phyloP scores from a whole-genome alignment of 2,113 vertebrate species.

The Indri indri region DNA sequence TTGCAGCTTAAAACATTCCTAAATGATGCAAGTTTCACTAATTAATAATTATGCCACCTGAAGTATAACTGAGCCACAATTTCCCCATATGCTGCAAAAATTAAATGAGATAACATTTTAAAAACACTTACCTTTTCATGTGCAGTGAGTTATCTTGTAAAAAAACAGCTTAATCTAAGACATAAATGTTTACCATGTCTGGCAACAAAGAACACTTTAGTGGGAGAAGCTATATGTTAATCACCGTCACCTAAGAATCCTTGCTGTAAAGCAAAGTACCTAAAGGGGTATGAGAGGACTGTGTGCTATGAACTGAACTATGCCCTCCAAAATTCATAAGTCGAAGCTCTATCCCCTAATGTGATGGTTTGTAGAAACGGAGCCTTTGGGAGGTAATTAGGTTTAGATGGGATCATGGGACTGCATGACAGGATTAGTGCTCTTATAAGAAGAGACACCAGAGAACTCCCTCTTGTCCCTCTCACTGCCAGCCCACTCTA shows the following conservation, averaged over 20 bases:
- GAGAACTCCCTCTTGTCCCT: neutral
- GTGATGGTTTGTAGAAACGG: neutral
- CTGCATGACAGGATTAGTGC: neutral
- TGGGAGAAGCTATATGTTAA: neutral
- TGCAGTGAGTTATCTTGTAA: neutral
- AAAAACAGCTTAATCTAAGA: constrained; percentile 13
- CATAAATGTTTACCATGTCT: neutral
- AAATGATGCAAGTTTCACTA: constrained; percentile 3
- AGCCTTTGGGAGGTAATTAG: neutral
- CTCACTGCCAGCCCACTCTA: neutral
- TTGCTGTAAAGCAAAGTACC: neutral
- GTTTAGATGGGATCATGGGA: neutral
- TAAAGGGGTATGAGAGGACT: neutral
- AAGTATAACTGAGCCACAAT: neutral
- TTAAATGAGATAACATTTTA: neutral
- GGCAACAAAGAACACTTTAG: neutral
- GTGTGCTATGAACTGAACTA: neutral
- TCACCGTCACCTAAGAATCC: neutral
- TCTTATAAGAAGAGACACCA: neutral
- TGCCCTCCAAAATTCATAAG: neutral
- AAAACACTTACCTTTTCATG: constrained; percentile 17
- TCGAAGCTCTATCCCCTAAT: neutral
- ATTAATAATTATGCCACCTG: neutral
- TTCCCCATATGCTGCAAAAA: constrained; percentile 19
- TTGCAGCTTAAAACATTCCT: constrained; percentile 4